phyloP scores from a whole-genome alignment of 2,888 invertebrate genomes.

The Lampropteryx suffumata region DNA sequence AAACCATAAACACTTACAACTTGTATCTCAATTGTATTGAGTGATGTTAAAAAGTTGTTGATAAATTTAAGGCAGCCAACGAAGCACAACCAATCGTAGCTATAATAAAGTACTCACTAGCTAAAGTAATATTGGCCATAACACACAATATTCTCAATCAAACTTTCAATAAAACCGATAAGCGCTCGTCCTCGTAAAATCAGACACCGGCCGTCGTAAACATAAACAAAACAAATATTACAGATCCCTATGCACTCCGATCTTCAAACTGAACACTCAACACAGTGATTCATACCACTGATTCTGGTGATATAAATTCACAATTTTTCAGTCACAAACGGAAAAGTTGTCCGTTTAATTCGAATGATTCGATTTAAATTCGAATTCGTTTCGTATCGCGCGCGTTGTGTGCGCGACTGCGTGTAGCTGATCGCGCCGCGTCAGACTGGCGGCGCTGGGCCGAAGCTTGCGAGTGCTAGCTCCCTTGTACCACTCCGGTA shows the following conservation, averaged over 20 bases:
- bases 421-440: conserved; percentile 69
- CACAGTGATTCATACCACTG: conserved; percentile 50
- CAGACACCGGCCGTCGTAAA: conserved; percentile 56
- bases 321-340: conserved; percentile 52
- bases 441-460: conserved; percentile 59
- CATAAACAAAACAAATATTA: conserved; percentile 38
- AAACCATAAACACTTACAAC: too few relatives aligned
- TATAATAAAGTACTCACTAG: not conserved
- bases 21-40: not conserved
- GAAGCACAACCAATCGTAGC: not conserved
- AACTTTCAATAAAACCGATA: conserved; percentile 44
- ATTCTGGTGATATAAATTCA: conserved; percentile 38
- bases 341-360: conserved; percentile 55
- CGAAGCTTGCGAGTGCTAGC: conserved; percentile 26
- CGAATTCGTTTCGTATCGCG: conserved; percentile 48
- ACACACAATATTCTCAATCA: conserved; percentile 32
- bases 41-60: conserved; percentile 3
- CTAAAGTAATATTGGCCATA: conserved; percentile 18
- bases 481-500: conserved; percentile 22
- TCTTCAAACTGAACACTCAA: conserved; percentile 26
- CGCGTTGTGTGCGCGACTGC: conserved; percentile 69
- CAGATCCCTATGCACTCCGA: conserved; percentile 31
- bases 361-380: conserved; percentile 51
- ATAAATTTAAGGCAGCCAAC: conserved; percentile 5
- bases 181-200: conserved; percentile 40